Base-by-base conservation (phyloP, 2,888 invertebrate genomes). In the Lottia scabra region DNA sequence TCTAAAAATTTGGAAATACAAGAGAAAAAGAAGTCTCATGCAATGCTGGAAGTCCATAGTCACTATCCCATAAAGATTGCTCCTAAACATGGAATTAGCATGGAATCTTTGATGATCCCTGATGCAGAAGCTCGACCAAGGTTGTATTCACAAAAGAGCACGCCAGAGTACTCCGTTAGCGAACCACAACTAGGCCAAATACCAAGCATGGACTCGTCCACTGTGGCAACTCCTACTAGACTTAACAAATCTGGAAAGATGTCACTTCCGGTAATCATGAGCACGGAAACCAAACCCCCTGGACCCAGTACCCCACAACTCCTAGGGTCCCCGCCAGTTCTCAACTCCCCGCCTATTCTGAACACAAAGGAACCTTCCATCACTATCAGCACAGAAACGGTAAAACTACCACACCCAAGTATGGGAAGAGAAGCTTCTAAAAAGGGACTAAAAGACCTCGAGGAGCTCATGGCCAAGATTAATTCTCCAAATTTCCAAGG, bases 401-500 rank as follows among this genome's bases (percentile, higher is more conserved):
- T 80, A 0, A 81, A 76, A 56, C 72, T 81, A 19, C 81, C 81
- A 13, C 72, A 81, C 65, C 75, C 82, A 26, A 79, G 81, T 68
- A 67, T 80, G 27, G 79, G 81, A 68, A 77, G 78, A 19, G 77
- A 75, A 19, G 75, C 72, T 2, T 77, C 81, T 0, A 81, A 77
- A 27, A 77, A 78, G 74, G 80, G 78, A 30, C 73, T 81, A 23
- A 69, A 75, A 56, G 79, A 80, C 65, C 74, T 81, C 16, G 83
- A 81, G 70, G 79, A 75, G 63, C 72, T 82, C 63, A 83, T 79
- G 67, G 83, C 82, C 64, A 81, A 80, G 63, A 78, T 81, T 64
- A 80, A 78, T 12, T 78, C 78, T 65, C 80, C 80, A 10, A 73
- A 77, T 16, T 78, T 77, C 26, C 79, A 80, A 68, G 84, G 80